Evolutionary conservation across 2,888 invertebrate genomes (phyloP), one percentile per base, ranked within the genome.

Genomic region (Saturnia pavonia): DNA sequence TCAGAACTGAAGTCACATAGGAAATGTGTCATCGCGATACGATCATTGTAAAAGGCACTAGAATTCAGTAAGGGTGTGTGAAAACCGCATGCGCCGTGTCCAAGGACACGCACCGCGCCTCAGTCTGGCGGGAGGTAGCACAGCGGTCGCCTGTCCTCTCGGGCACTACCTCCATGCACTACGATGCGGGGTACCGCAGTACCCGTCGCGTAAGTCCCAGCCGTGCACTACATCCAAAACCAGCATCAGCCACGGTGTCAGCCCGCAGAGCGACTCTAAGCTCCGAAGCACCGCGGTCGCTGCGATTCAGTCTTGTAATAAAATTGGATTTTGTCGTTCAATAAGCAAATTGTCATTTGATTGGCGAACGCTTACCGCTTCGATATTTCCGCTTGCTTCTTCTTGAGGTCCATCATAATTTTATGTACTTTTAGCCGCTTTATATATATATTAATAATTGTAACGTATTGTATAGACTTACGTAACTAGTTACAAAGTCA

Each of bases 231-330:
- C 86, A 91, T 90, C 90, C 87, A 84, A 89, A 84, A 84, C 89
- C 88, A 82, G 84, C 85, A 78, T 82, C 80, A 79, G 80, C 83
- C 74, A 82, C 86, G 83, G 82, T 85, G 79, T 76, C 85, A 81
- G 84, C 89, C 85, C 90, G 88, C 88, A 86, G 89, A 87, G 88
- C 91, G 82, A 91, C 91, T 86, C 82, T 88, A 84, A 86, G 84
- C 87, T 87, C 89, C 79, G 90, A 91, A 90, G 91, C 91, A 88
- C 91, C 92, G 84, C 90, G 93, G 83, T 90, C 89, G 84, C 92
- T 94, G 82, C 92, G 92, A 83, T 94, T 94, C 91, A 92, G 90
- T 81, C 93, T 94, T 84, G 94, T 94, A 93, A n/a, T n/a, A n/a
- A n/a, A n/a, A 94, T 92, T 93, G 89, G 91, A 91, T 92, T 92